Conservation (phyloP, 2,888 invertebrate genomes). For the Dicycla oo region DNA sequence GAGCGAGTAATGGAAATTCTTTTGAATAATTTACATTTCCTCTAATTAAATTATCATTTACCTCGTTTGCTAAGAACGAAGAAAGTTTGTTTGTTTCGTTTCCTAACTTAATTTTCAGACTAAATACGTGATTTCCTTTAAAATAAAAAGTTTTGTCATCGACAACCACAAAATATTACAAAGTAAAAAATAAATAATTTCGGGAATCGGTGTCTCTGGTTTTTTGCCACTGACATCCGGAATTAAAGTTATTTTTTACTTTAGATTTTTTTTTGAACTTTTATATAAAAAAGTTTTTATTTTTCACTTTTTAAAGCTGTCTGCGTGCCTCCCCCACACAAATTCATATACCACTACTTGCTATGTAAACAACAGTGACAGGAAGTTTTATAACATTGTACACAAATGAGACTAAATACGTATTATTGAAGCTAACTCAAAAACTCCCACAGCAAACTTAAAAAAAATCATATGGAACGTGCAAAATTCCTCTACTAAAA, state of each 20-base stretch:
- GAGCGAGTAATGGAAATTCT: neutral
- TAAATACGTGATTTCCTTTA: neutral
- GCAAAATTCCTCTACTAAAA: neutral
- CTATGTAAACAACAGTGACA: too few species aligned
- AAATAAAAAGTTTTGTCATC: accelerated
- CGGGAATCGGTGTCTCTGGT: too few species aligned
- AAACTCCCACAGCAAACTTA: neutral
- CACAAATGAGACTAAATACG: neutral
- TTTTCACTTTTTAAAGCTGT: neutral
- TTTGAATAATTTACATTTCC: neutral
- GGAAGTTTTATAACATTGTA: too few species aligned
- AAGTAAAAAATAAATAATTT: too few species aligned
- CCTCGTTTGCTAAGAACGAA: neutral
- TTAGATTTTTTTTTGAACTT: too few species aligned
- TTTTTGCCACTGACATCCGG: too few species aligned
- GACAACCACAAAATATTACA: too few species aligned
- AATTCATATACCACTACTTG: too few species aligned
- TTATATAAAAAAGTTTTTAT: too few species aligned
- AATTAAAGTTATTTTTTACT: too few species aligned
- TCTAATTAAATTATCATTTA: neutral
- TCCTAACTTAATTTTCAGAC: neutral
- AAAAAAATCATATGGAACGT: neutral
- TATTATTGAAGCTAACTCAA: neutral
- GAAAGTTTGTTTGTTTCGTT: too few species aligned
- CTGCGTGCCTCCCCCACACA: too few species aligned